Evolutionary conservation across 2,113 vertebrate genomes (phyloP).

Genomic region (Martes martes): DNA sequence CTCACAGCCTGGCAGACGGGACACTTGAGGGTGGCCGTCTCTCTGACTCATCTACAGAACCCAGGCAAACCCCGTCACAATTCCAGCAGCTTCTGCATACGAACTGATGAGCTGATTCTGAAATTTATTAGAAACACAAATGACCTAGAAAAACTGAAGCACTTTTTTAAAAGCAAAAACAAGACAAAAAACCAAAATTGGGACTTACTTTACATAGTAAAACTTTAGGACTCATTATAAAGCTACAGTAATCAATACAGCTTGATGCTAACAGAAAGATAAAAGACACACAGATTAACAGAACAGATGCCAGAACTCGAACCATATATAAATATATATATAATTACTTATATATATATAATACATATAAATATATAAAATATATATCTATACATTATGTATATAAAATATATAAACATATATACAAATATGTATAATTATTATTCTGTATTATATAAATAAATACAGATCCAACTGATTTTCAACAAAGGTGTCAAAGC

Average conservation of each 20-base stretch:
- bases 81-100: not conserved
- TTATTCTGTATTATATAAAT: not conserved
- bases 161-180: not conserved
- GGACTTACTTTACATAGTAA: not conserved
- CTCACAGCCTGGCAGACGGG: not conserved
- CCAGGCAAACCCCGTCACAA: not conserved
- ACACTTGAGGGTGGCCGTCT: fast-evolving
- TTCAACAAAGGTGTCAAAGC: not conserved
- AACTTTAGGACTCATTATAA: not conserved
- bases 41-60: not conserved
- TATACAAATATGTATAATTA: too few species aligned
- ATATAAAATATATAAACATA: too few species aligned
- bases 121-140: not conserved
- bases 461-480: not conserved
- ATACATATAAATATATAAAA: too few species aligned
- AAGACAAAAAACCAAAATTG: not conserved
- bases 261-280: not conserved
- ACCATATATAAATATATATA: not conserved
- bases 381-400: too few species aligned
- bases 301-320: not conserved
- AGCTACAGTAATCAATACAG: not conserved
- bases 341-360: too few species aligned
- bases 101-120: not conserved
- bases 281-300: fast-evolving
- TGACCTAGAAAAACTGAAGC: not conserved